Percentiles rank a stretch among this genome's conserved stretches.
Evolutionary conservation across 2,113 vertebrate species (phyloP).

Genomic region (Alosa alosa): DNA sequence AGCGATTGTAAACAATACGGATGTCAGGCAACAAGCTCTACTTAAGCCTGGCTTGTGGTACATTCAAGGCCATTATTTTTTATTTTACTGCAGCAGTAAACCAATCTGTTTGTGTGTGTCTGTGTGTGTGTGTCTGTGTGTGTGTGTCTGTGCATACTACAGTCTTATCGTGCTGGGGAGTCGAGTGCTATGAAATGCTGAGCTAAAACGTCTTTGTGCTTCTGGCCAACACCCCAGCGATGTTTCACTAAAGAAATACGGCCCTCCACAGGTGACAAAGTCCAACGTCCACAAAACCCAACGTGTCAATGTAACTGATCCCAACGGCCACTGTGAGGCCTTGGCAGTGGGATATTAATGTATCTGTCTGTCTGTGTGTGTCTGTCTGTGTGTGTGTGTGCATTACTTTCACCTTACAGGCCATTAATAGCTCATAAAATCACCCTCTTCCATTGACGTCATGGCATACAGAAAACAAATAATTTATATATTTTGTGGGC

Average conservation of each 20-base stretch:
- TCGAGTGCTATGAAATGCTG: slow-evolving; percentile 33
- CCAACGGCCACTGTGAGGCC: slow-evolving; percentile 25
- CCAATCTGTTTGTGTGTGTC: slow-evolving; percentile 30
- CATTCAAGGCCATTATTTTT: slow-evolving; percentile 31
- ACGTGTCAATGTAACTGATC: slow-evolving; percentile 33
- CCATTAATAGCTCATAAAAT: slow-evolving; percentile 7
- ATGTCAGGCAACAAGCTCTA: background rate
- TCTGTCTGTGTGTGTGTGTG: background rate
- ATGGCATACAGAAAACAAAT: background rate
- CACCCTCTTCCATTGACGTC: background rate
- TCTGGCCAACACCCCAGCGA: slow-evolving; percentile 13
- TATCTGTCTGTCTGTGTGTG: background rate
- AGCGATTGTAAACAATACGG: background rate
- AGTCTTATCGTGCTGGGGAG: slow-evolving; percentile 33
- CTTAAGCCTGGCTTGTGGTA: slow-evolving; percentile 38
- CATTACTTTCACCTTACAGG: slow-evolving; percentile 10
- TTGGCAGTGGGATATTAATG: slow-evolving; percentile 11
- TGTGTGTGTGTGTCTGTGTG: background rate
- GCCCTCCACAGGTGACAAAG: slow-evolving; percentile 26
- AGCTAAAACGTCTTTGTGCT: slow-evolving; percentile 23
- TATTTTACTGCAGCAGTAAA: slow-evolving; percentile 39
- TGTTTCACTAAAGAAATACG: slow-evolving; percentile 20
- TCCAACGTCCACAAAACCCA: slow-evolving; percentile 2
- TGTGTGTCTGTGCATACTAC: background rate
- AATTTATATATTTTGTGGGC: too few species aligned